Evolutionary conservation across 2,113 vertebrate species (phyloP).

Genomic region (Nesogale talazaci): DNA sequence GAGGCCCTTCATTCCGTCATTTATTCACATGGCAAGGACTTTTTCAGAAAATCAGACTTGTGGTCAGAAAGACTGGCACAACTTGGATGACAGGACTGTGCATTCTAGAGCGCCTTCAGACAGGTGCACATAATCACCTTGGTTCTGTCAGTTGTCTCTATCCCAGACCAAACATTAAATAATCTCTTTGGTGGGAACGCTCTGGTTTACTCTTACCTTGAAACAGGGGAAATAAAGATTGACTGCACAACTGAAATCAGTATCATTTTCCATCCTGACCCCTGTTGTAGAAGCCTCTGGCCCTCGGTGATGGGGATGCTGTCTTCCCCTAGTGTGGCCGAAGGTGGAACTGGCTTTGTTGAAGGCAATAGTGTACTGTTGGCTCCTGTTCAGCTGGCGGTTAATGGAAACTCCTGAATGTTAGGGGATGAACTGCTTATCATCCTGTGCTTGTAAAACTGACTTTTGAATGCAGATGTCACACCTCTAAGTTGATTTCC

Average conservation of each 20-base stretch:
- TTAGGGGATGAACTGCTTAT: constrained; percentile 33
- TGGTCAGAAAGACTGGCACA: neutral
- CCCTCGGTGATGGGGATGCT: neutral
- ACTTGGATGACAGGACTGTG: neutral
- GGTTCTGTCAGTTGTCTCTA: neutral
- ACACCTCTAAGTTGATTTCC: constrained; percentile 16
- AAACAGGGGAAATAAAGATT: constrained; percentile 38
- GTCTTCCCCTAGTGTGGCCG: neutral
- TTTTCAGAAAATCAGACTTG: neutral
- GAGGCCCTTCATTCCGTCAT: neutral
- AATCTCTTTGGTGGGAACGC: neutral
- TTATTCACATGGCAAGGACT: neutral
- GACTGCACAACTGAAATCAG: neutral
- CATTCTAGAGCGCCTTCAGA: neutral
- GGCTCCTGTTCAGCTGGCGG: neutral
- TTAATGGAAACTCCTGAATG: neutral
- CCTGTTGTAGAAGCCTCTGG: neutral
- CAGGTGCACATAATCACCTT: neutral
- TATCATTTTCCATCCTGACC: no score
- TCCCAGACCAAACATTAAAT: neutral
- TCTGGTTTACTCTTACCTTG: neutral
- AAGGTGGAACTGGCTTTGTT: neutral
- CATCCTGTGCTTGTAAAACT: constrained; percentile 58
- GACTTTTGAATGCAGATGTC: constrained; percentile 47
- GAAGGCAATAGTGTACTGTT: neutral